Evolutionary conservation across 1,140 invertebrate genomes (phyloP).

Genomic region (Gyrodactylus salaris): DNA sequence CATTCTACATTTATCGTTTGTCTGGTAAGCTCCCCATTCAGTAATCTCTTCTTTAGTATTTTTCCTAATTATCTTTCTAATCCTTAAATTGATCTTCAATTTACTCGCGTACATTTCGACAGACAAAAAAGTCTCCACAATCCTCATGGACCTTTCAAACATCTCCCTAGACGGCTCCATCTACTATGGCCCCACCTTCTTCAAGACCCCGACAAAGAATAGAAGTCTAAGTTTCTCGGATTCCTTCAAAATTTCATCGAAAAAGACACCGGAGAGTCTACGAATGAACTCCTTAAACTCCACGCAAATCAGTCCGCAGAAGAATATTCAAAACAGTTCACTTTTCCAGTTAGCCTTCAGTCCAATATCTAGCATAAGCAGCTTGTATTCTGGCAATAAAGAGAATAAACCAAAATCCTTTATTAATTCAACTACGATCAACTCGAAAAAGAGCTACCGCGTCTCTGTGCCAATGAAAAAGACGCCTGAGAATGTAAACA

Average conservation of each 20-base stretch:
- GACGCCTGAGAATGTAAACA: not conserved
- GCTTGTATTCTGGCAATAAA: not conserved
- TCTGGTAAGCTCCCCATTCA: not conserved
- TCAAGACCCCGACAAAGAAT: not conserved
- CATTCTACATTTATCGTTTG: not conserved
- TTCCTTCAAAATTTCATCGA: not conserved
- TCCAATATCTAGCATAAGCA: not conserved
- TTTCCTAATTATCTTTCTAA: not conserved
- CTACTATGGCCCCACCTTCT: not conserved
- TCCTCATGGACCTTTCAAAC: not conserved
- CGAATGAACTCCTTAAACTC: not conserved
- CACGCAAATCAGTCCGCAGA: not conserved
- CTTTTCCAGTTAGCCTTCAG: not conserved
- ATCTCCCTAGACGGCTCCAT: not conserved
- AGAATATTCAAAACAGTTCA: not conserved
- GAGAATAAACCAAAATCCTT: not conserved
- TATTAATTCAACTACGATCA: not conserved
- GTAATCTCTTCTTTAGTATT: not conserved
- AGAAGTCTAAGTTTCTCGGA: not conserved
- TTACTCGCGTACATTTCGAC: not conserved
- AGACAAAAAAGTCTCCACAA: not conserved
- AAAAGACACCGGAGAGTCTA: not conserved
- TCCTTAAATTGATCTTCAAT: not conserved
- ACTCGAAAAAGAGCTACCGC: not conserved
- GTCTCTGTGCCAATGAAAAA: not conserved